phyloP scores from a whole-genome alignment of 2,797 vertebrate genomes.

The Anisognathus igniventris region DNA sequence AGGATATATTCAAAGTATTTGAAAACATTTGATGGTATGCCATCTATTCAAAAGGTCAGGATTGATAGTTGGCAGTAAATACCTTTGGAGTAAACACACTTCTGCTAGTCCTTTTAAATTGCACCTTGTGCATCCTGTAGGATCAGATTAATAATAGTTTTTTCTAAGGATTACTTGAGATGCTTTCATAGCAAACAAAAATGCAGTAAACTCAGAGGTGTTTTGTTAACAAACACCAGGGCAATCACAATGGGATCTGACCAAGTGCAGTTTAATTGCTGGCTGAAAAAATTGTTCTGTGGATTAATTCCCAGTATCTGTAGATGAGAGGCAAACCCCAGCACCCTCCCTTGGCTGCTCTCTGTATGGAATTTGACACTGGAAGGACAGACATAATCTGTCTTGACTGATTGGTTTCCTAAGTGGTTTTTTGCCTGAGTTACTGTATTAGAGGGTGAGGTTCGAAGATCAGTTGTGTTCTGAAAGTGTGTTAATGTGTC shows the following conservation, averaged over 20 bases:
- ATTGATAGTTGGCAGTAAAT: not conserved
- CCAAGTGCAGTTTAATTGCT: not conserved
- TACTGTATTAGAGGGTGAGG: not conserved
- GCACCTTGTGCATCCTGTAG: not conserved
- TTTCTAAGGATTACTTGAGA: not conserved
- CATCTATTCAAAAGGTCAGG: not conserved
- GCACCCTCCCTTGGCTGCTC: not conserved
- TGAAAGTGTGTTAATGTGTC: not conserved
- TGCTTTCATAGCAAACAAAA: not conserved
- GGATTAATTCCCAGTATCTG: not conserved
- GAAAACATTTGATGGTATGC: not conserved
- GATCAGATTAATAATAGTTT: not conserved
- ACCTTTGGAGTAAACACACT: not conserved
- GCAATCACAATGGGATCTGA: not conserved
- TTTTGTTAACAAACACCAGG: not conserved
- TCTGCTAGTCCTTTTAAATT: not conserved
- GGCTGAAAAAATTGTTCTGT: not conserved
- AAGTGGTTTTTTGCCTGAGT: not conserved
- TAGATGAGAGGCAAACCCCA: not conserved
- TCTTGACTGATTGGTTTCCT: not conserved
- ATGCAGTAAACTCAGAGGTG: not conserved
- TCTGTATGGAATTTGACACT: not conserved
- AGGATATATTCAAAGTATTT: not conserved
- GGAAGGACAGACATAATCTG: not conserved
- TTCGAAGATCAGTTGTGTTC: not conserved